phyloP scores from a whole-genome alignment of 2,113 vertebrate species.

The Microcebus griseorufus region DNA sequence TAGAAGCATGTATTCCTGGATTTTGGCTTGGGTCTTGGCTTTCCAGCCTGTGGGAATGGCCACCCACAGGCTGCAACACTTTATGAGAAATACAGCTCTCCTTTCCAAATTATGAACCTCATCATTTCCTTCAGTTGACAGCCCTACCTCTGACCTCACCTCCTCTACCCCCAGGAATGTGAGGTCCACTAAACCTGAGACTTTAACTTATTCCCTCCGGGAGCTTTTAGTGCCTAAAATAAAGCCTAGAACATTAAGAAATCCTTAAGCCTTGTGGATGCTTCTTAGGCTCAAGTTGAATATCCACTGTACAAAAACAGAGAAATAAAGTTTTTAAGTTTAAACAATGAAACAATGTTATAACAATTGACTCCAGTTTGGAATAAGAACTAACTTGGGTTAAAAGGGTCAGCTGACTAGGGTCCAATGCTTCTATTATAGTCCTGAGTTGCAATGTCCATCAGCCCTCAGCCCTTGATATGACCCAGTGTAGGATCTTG shows the following conservation, averaged over 20 bases:
- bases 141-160: no score
- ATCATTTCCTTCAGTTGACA: no score
- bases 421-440: rapidly evolving
- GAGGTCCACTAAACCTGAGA: not conserved
- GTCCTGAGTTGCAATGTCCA: not conserved
- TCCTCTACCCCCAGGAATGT: not conserved
- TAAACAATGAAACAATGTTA: not conserved
- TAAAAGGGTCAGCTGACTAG: not conserved
- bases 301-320: not conserved
- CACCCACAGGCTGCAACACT: no score
- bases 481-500: not conserved
- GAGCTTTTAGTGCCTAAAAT: not conserved
- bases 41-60: no score
- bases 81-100: no score
- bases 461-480: not conserved
- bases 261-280: not conserved
- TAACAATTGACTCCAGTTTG: not conserved
- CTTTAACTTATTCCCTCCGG: not conserved
- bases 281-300: not conserved
- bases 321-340: not conserved
- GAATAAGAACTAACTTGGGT: not conserved
- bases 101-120: no score
- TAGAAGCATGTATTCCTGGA: no score
- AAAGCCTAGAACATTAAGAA: not conserved
- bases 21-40: no score